Evolutionary conservation across 1,140 invertebrate genomes (phyloP), one percentile per base, ranked within the genome.

Genomic region (Armadillidium nasatum): DNA sequence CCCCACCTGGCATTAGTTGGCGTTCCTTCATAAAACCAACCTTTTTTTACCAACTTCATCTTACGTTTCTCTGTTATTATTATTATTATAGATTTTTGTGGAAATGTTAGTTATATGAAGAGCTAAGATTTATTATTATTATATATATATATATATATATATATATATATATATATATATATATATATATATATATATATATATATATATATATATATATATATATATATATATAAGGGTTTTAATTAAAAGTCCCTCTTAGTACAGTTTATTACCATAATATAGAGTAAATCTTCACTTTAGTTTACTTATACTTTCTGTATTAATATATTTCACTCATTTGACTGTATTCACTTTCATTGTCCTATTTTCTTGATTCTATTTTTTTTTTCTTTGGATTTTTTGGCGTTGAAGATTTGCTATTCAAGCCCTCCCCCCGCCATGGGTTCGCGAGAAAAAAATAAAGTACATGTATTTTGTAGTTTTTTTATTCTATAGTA

Each of bases 61-160:
- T 60, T 60, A 60, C 11, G 50, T 19, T 60, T 13, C 50, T 60
- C 19, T 60, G 6, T 33, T 6, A 33, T 33, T 6, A 33, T 33
- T 6, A 33, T 33, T 33, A 33, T 1, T 33, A 33, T 33, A 33
- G 33, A n/a, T 33, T 33, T 33, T 33, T 33, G 33, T 6, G 33
- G 33, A 33, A 33, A 33, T 33, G 33, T 33, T 33, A 6, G 33
- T 33, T 33, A 33, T 33, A 3, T 33, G 33, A 33, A 33, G 33
- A 33, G 33, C 2, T 33, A 33, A 33, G 33, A 6, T 15, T 67
- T 9, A 9, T 22, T 68, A 68, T n/a, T 21, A 4, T 22, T 68
- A 68, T n/a, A n/a, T 0, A 68, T 71, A 71, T 44, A 71, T 71
- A 71, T 71, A 71, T 44, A 71, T 71, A 71, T n/a, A 71, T 71